A percentile compares a stretch with the other conserved stretches of the same genome.
These are phyloP conservation scores for Furcula furcula DNA, from an alignment of 2,888 invertebrate genomes.

Conservation along the genomic window DNA sequence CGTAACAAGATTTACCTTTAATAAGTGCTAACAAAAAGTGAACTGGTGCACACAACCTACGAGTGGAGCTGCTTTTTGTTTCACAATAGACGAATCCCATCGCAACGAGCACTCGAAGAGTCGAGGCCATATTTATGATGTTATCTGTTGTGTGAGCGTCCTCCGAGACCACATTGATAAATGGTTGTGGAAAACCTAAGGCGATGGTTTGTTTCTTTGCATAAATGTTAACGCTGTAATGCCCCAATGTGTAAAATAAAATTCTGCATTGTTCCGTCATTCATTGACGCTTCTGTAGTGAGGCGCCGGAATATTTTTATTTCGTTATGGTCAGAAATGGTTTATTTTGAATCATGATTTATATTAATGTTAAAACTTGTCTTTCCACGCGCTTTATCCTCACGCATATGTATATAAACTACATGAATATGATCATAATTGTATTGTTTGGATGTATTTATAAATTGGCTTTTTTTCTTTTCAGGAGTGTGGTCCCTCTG, in stretches of 20 bases:
- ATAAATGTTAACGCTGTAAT: conserved; percentile 27
- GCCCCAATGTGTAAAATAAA: conserved; percentile 35
- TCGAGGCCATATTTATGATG: conserved; percentile 86
- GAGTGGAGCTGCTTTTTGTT: conserved; percentile 64
- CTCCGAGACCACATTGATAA: conserved; percentile 73
- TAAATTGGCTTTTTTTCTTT: conserved; percentile 56
- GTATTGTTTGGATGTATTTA: conserved; percentile 40
- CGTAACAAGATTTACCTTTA: conserved; percentile 38
- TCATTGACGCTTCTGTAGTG: conserved; percentile 71
- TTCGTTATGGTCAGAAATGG: conserved; percentile 10
- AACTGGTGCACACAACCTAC: conserved; percentile 49
- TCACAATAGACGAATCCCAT: conserved; percentile 80
- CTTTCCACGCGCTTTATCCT: background rate
- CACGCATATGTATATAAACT: too few species aligned
- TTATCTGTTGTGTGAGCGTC: conserved; percentile 81
- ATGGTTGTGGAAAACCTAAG: conserved; percentile 61
- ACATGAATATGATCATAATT: too few species aligned
- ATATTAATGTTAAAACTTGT: background rate
- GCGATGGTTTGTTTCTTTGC: conserved; percentile 70
- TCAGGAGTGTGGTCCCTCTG: conserved; percentile 62
- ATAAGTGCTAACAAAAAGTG: conserved; percentile 58
- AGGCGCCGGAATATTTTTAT: conserved; percentile 70
- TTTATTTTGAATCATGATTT: conserved; percentile 12
- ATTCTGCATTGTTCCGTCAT: conserved; percentile 61
- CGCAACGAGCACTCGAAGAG: conserved; percentile 75